Conservation (phyloP, 1,140 invertebrate genomes). For the Elymnias hypermnestra region DNA sequence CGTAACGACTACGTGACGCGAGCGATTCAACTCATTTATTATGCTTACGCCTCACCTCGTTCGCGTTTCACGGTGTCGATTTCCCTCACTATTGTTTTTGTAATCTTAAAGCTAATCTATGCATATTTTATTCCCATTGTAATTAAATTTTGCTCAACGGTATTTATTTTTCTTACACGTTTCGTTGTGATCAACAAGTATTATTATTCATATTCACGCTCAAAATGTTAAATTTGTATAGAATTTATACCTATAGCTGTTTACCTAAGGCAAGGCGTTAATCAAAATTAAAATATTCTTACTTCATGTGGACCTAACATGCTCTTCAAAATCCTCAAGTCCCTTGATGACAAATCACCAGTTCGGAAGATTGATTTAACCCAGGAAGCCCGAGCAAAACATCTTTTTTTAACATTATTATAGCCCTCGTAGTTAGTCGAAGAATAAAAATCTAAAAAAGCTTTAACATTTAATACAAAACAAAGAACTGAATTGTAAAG, state of each 20-base stretch:
- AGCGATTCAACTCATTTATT: constrained; percentile 39
- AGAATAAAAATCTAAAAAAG: background rate
- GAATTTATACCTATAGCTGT: too few relatives aligned
- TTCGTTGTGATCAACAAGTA: constrained; percentile 7
- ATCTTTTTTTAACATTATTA: too few relatives aligned
- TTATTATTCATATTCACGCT: too few relatives aligned
- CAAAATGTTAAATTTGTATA: too few relatives aligned
- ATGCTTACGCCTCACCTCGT: constrained; percentile 42
- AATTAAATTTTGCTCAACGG: constrained; percentile 19
- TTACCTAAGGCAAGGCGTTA: too few relatives aligned
- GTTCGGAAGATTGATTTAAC: too few relatives aligned
- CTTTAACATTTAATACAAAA: constrained; percentile 9
- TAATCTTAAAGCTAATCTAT: constrained; percentile 47
- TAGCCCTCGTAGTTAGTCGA: background rate
- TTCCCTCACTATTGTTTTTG: constrained; percentile 60
- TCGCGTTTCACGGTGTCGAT: constrained; percentile 54
- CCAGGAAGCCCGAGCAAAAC: too few relatives aligned
- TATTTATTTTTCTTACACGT: constrained; percentile 4
- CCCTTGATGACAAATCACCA: too few relatives aligned
- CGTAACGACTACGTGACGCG: constrained; percentile 59
- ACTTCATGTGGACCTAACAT: too few relatives aligned
- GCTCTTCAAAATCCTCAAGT: too few relatives aligned
- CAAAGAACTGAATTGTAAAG: constrained; percentile 11
- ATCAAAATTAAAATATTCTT: too few relatives aligned
- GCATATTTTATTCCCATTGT: constrained; percentile 27